Base-by-base conservation (phyloP, 2,888 invertebrate species). In the Eustalomyia histrio region DNA sequence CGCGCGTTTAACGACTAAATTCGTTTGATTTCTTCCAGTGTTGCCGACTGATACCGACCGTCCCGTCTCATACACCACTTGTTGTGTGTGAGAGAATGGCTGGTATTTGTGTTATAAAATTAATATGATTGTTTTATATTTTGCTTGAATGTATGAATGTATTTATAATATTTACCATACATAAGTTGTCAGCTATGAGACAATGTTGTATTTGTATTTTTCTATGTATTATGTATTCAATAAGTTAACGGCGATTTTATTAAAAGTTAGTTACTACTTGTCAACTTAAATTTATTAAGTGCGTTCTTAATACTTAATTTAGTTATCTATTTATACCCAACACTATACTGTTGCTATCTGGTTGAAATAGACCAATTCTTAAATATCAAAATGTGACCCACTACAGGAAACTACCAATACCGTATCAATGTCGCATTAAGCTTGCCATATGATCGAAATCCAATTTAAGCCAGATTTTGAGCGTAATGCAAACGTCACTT, bases 1-100 rank as follows among this genome's bases (percentile, higher is more conserved):
- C 61, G 61, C 74, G 71, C 78, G 74, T 78, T 78, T 75, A 43
- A 52, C 78, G 78, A 81, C 81, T 81, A 64, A 78, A 74, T 69
- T 69, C 64, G 80, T 75, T 63, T 63, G 17, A 43, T 43, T 21
- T 61, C 52, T 35, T 35, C n/a, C 14, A 47, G n/a, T 55, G 47
- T 75, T 72, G 21, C 43, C 58, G 55, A 55, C 55, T 72, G 61
- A 67, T 79, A 67, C 39, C 35, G 55, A 60, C 60, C 53, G 61
- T 29, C 33, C 29, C 78, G 71, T 64, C 78, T 67, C 65, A 79
- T 33, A 57, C 29, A 67, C 35, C 47, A 68, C 14, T 55, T 24
- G 39, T 9, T 17, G 75, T 52, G 18, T 65, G 1, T 53, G 58
- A 58, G 69, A 69, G 69, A 64, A 39, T 14, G 65, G 43, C 21